These are phyloP conservation scores for Petrocephalus zakoni DNA, from an alignment of 2,113 vertebrate genomes.

Conservation along the genomic window DNA sequence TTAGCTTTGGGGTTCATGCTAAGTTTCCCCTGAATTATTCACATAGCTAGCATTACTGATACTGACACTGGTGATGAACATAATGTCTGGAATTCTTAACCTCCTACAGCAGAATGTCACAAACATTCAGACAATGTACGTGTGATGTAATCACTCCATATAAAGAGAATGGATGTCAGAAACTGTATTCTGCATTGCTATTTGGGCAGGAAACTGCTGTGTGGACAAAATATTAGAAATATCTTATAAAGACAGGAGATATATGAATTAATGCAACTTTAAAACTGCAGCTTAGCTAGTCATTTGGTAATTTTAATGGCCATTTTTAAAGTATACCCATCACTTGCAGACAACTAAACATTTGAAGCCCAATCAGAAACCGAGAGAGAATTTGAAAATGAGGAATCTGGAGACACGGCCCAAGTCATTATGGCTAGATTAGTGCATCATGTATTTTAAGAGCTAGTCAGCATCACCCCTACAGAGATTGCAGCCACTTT, in stretches of 20 bases:
- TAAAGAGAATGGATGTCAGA: slow-evolving; percentile 29
- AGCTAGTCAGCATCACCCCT: not conserved
- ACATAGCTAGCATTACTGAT: slow-evolving; percentile 67
- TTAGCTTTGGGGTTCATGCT: slow-evolving; percentile 49
- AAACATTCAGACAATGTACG: slow-evolving; percentile 46
- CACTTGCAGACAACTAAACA: not conserved
- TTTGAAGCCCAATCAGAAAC: not conserved
- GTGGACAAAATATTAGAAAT: slow-evolving; percentile 10
- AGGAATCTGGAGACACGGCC: not conserved
- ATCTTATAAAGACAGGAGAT: not conserved
- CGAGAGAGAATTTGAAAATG: not conserved
- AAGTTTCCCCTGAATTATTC: slow-evolving; percentile 59
- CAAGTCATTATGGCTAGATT: slow-evolving; percentile 18
- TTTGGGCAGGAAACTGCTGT: not conserved
- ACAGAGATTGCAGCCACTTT: slow-evolving; percentile 6
- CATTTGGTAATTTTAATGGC: not conserved
- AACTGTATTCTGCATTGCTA: slow-evolving; percentile 8
- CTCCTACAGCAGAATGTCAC: slow-evolving; percentile 59
- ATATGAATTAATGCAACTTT: not conserved
- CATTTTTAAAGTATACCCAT: not conserved
- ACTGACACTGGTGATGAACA: slow-evolving; percentile 46
- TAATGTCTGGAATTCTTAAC: slow-evolving; percentile 66
- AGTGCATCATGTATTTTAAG: not conserved
- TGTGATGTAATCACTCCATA: slow-evolving; percentile 51
- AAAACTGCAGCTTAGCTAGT: not conserved